Evolutionary conservation across 2,888 invertebrate species (phyloP).

Genomic region (Eupeodes latifasciatus): DNA sequence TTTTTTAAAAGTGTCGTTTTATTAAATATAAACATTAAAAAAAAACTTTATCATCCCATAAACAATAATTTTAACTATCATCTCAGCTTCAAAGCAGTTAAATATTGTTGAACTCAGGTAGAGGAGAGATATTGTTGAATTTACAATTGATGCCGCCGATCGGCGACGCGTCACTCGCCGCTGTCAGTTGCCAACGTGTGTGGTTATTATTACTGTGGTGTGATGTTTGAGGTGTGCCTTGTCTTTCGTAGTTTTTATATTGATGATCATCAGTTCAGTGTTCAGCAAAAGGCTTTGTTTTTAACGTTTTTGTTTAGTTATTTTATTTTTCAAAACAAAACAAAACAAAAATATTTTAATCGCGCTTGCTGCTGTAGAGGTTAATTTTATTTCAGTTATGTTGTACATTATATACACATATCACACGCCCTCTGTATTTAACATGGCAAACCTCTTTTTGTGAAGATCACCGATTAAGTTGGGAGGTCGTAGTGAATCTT

Average conservation of each 20-base stretch:
- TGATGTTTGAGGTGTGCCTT: slow-evolving; percentile 33
- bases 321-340: background rate
- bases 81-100: slow-evolving; percentile 4
- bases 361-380: slow-evolving; percentile 13
- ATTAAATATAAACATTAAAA: background rate
- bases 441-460: slow-evolving; percentile 55
- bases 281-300: slow-evolving; percentile 18
- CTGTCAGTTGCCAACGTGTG: background rate
- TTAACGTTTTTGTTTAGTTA: background rate
- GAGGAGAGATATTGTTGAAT: background rate
- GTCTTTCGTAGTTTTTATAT: background rate
- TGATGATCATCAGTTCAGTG: background rate
- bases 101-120: slow-evolving; percentile 23
- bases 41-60: background rate
- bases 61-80: slow-evolving; percentile 8
- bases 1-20: background rate
- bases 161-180: too few species aligned
- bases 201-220: slow-evolving; percentile 13
- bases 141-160: background rate
- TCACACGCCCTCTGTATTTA: slow-evolving; percentile 59
- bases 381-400: background rate
- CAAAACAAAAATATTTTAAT: slow-evolving; percentile 9
- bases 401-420: background rate
- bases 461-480: slow-evolving; percentile 11
- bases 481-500: slow-evolving; percentile 28